Conservation (phyloP, 2,797 vertebrate species). For the Potorous gilbertii region DNA sequence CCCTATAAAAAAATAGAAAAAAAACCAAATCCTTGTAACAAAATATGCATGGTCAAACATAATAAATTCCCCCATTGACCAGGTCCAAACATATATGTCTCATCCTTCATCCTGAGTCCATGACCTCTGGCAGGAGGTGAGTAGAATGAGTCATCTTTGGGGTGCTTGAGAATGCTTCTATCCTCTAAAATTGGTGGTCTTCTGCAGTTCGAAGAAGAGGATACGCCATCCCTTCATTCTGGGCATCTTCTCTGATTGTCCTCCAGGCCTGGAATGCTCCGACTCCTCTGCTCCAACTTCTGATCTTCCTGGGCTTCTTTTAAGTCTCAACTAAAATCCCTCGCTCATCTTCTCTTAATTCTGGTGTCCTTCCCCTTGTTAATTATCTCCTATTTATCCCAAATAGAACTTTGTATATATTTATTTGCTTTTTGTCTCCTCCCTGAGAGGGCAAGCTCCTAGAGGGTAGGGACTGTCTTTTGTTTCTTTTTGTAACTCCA, state of each 20-base stretch:
- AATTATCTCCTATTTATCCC: not conserved
- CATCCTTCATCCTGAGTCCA: not conserved
- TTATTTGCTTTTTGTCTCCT: not conserved
- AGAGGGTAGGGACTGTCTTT: not conserved
- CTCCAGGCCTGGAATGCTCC: not conserved
- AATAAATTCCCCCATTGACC: not conserved
- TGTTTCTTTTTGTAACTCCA: not conserved
- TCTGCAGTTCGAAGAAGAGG: not conserved
- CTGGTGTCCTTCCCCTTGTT: not conserved
- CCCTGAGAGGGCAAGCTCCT: not conserved
- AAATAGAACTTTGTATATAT: not conserved
- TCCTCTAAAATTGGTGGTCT: not conserved
- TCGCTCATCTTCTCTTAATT: not conserved
- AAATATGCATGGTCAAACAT: not conserved
- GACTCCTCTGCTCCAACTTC: not conserved
- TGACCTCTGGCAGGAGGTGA: not conserved
- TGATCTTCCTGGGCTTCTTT: not conserved
- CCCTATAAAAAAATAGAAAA: not conserved
- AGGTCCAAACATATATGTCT: not conserved
- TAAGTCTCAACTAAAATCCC: not conserved
- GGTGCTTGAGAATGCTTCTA: not conserved
- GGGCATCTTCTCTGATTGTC: not conserved
- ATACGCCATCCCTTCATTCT: not conserved
- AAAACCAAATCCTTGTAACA: not conserved
- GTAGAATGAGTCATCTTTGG: not conserved